phyloP scores from a whole-genome alignment of 2,797 vertebrate species.

The Columba guinea region DNA sequence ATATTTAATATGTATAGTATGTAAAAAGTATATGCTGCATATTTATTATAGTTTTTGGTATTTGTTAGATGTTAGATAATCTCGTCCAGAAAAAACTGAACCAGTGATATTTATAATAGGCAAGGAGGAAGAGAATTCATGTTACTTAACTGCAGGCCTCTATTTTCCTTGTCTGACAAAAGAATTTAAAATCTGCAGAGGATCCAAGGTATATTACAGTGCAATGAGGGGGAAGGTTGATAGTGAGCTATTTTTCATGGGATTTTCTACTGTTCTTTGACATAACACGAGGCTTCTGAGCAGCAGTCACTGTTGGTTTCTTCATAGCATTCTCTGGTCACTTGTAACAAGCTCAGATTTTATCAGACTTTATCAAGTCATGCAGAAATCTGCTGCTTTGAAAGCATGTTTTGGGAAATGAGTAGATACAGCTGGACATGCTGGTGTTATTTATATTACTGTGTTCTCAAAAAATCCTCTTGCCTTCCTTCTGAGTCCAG shows the following conservation, averaged over 20 bases:
- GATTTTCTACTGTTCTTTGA: background rate
- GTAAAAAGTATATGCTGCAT: background rate
- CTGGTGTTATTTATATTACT: background rate
- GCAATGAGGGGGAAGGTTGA: background rate
- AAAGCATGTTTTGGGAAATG: background rate
- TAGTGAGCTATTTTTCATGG: background rate
- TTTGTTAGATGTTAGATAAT: background rate
- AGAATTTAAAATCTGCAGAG: background rate
- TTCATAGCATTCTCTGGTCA: background rate
- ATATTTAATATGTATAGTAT: background rate
- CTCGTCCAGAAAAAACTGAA: background rate
- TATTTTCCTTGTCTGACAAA: background rate
- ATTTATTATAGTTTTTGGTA: background rate
- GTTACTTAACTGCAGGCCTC: background rate
- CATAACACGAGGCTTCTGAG: background rate
- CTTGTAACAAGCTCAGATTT: background rate
- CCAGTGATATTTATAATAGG: background rate
- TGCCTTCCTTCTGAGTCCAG: background rate
- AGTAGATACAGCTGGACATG: background rate
- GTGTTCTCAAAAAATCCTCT: background rate
- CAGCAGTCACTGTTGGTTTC: background rate
- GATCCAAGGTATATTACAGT: background rate
- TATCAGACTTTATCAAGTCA: background rate
- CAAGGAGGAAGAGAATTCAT: background rate
- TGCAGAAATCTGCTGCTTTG: background rate